phyloP scores from a whole-genome alignment of 2,113 vertebrate genomes.

The Synchiropus splendidus region DNA sequence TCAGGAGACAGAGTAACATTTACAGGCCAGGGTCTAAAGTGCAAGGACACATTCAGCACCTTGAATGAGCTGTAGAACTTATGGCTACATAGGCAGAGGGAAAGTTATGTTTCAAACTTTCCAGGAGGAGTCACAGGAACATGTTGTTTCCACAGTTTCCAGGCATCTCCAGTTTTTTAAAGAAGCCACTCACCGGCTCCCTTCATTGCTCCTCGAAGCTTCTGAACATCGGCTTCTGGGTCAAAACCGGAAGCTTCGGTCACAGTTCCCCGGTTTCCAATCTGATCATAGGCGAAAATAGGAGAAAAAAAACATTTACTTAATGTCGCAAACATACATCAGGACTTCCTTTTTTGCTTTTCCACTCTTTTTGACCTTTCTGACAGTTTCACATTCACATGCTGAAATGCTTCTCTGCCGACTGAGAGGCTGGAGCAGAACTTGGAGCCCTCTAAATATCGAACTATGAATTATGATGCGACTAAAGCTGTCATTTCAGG shows the following conservation, averaged over 20 bases:
- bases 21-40: conserved; percentile 1
- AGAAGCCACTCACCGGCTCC: conserved; percentile 75
- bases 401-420: too few species aligned
- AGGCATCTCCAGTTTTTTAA: conserved; percentile 3
- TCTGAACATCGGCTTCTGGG: conserved; percentile 71
- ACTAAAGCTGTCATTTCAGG: too few species aligned
- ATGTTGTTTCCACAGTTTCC: conserved; percentile 11
- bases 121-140: conserved; percentile 9
- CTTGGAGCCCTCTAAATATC: too few species aligned
- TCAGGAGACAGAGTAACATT: background rate
- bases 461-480: too few species aligned
- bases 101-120: conserved; percentile 26
- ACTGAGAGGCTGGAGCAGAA: too few species aligned
- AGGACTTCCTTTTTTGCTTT: too few species aligned
- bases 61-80: background rate
- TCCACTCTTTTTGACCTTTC: too few species aligned
- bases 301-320: too few species aligned
- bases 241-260: conserved; percentile 73
- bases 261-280: conserved; percentile 73
- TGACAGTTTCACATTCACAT: too few species aligned
- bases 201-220: conserved; percentile 85
- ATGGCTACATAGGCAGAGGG: conserved; percentile 4
- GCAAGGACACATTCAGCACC: conserved; percentile 2
- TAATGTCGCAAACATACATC: too few species aligned
- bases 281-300: conserved; percentile 27